Evolutionary conservation across 2,797 vertebrate genomes (phyloP).

Genomic region (Sebastiscus tertius): DNA sequence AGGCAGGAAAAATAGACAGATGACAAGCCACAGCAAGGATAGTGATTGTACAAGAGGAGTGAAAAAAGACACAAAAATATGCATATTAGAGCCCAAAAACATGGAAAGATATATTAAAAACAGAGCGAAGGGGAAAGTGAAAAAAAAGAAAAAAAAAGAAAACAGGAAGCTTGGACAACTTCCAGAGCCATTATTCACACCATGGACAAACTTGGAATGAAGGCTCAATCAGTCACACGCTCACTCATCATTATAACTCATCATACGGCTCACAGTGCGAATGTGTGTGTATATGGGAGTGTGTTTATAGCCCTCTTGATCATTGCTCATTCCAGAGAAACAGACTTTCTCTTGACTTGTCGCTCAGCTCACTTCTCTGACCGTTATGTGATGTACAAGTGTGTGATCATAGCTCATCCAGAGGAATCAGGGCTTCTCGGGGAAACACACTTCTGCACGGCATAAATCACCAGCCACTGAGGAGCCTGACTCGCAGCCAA

Average conservation of each 20-base stretch:
- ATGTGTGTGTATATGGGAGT: not conserved
- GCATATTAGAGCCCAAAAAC: not conserved
- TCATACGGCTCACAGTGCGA: constrained; percentile 8
- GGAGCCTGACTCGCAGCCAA: constrained; percentile 6
- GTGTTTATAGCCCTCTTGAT: constrained; percentile 27
- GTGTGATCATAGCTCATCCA: constrained; percentile 34
- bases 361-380: constrained; percentile 21
- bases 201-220: constrained; percentile 40
- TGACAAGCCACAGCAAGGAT: not conserved
- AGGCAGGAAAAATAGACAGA: not conserved
- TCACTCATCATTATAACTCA: constrained; percentile 47
- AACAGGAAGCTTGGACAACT: constrained; percentile 13
- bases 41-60: not conserved
- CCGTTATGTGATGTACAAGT: constrained; percentile 16
- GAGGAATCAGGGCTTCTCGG: constrained; percentile 24
- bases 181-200: constrained; percentile 44
- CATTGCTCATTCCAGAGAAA: constrained; percentile 25
- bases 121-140: not conserved
- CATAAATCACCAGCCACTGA: constrained; percentile 27
- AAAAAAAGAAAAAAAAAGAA: not conserved
- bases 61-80: not conserved
- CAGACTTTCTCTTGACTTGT: constrained; percentile 34
- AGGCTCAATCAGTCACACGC: constrained; percentile 44
- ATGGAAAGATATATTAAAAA: not conserved
- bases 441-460: constrained; percentile 6